Conservation (phyloP, 1,140 invertebrate genomes). For the Rhagoletis pomonella region DNA sequence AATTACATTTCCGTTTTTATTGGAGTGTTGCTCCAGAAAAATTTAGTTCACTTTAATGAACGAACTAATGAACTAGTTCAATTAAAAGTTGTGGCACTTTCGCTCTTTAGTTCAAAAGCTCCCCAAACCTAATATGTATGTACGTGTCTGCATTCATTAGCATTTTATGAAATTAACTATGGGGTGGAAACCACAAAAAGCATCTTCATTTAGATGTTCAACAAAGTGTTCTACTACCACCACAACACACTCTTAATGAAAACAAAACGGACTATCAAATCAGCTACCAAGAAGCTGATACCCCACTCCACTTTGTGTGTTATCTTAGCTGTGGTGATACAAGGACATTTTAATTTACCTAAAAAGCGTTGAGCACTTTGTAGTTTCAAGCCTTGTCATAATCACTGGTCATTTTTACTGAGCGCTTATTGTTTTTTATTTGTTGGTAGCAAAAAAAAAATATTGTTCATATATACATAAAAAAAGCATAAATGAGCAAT, state of each 20-base stretch:
- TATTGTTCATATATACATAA: too few species aligned
- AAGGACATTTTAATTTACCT: conserved; percentile 6
- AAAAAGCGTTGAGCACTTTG: not conserved
- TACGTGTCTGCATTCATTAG: too few species aligned
- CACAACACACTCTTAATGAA: not conserved
- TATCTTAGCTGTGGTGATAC: not conserved
- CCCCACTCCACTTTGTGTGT: not conserved
- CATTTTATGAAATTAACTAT: not conserved
- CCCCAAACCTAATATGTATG: too few species aligned
- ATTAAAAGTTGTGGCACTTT: too few species aligned
- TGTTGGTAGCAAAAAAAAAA: not conserved
- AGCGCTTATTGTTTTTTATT: not conserved
- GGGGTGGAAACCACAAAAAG: not conserved
- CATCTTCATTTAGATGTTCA: not conserved
- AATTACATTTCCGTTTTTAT: too few species aligned
- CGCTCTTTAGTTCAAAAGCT: too few species aligned
- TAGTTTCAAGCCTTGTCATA: conserved; percentile 30
- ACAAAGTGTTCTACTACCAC: not conserved
- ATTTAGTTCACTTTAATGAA: too few species aligned
- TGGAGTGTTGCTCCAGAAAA: too few species aligned
- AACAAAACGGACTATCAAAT: not conserved
- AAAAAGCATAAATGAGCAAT: too few species aligned
- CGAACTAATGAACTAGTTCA: too few species aligned
- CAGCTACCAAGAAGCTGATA: not conserved
- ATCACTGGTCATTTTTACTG: not conserved